Conservation (phyloP, 1,140 invertebrate genomes). For the Zophobas morio region DNA sequence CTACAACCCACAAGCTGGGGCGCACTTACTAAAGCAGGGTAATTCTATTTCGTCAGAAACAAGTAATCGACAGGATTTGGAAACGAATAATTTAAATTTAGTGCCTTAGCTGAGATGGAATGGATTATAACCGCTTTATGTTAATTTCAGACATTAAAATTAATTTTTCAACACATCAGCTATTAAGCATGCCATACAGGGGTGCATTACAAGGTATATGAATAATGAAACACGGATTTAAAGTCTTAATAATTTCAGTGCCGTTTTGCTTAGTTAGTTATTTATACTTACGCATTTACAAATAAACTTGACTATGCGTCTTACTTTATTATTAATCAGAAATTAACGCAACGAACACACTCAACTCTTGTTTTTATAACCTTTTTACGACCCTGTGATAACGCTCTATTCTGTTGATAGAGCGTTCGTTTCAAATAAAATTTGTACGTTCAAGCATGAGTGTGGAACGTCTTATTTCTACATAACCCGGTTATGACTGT, state of each 20-base stretch:
- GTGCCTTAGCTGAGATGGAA: slow-evolving; percentile 1
- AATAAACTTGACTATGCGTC: not conserved
- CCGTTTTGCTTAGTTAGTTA: slow-evolving; percentile 20
- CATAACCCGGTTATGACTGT: too few species aligned
- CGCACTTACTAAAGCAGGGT: slow-evolving; percentile 8
- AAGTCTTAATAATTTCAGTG: slow-evolving; percentile 25
- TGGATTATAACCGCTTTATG: slow-evolving; percentile 15
- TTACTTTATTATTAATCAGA: too few species aligned
- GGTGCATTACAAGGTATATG: slow-evolving; percentile 22
- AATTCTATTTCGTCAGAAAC: slow-evolving; percentile 19
- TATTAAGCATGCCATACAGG: slow-evolving; percentile 21
- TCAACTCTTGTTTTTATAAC: too few species aligned
- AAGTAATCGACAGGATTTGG: slow-evolving; percentile 22
- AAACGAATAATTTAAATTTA: slow-evolving; percentile 25
- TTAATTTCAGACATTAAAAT: slow-evolving; percentile 15
- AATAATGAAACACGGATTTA: slow-evolving; percentile 22
- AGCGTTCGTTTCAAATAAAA: too few species aligned
- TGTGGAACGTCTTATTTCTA: too few species aligned
- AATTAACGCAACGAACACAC: too few species aligned
- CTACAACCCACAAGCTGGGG: slow-evolving; percentile 9
- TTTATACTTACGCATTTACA: slow-evolving; percentile 7
- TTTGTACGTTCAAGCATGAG: too few species aligned
- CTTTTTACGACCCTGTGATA: too few species aligned
- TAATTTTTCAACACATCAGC: slow-evolving; percentile 15
- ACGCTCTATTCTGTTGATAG: too few species aligned